phyloP scores from a whole-genome alignment of 2,113 vertebrate species.

The Myxocyprinus asiaticus region DNA sequence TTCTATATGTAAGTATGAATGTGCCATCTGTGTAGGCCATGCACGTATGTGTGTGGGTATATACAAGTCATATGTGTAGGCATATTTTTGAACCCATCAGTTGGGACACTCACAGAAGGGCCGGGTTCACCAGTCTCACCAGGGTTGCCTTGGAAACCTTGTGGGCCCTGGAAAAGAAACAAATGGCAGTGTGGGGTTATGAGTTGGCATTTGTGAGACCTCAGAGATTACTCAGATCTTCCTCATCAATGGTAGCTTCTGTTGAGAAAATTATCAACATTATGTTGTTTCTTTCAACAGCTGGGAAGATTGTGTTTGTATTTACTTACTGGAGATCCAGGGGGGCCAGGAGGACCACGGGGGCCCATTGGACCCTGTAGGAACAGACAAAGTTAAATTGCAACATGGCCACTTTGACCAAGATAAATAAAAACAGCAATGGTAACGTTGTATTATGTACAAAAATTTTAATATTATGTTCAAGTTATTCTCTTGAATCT shows the following conservation, averaged over 20 bases:
- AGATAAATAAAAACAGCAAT: neutral
- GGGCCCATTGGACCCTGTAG: conserved; percentile 94
- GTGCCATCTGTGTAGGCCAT: neutral
- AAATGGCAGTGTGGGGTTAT: conserved; percentile 38
- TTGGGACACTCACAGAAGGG: conserved; percentile 79
- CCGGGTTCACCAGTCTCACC: conserved; percentile 93
- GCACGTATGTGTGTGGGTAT: neutral
- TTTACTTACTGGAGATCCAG: conserved; percentile 87
- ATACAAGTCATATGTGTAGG: conserved; percentile 9
- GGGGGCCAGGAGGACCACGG: conserved; percentile 88
- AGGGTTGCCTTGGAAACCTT: conserved; percentile 92
- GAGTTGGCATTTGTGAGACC: conserved; percentile 14
- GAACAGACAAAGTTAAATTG: conserved; percentile 8
- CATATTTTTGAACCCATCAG: neutral
- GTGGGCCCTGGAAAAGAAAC: conserved; percentile 81
- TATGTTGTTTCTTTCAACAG: neutral
- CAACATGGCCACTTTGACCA: neutral
- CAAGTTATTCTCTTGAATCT: too few relatives aligned
- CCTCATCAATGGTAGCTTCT: neutral
- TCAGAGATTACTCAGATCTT: conserved; percentile 12
- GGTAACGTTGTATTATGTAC: too few relatives aligned
- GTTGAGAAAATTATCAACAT: neutral
- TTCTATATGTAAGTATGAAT: neutral
- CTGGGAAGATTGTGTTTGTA: neutral
- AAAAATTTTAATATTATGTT: too few relatives aligned